Conservation (phyloP, 2,113 vertebrate genomes). For the Clinocottus analis region DNA sequence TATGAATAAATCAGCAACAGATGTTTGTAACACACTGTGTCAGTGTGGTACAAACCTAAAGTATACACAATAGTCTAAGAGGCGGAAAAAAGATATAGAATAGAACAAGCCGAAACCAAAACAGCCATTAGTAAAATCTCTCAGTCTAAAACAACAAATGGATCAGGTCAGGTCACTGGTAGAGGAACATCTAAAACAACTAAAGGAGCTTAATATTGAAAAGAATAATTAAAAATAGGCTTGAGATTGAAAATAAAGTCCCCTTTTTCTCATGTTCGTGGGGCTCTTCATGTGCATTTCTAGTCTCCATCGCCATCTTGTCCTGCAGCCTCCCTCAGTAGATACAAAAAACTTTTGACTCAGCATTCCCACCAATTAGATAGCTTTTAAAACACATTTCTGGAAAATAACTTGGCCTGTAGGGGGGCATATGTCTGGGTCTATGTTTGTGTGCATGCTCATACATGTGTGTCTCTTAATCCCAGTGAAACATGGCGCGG, state of each 20-base stretch:
- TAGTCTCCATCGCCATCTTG: constrained; percentile 14
- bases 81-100: constrained; percentile 33
- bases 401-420: constrained; percentile 63
- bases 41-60: constrained; percentile 6
- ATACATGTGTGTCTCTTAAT: constrained; percentile 8
- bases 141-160: constrained; percentile 52
- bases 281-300: constrained; percentile 23
- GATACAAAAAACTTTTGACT: constrained; percentile 19
- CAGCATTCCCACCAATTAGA: constrained; percentile 59
- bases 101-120: constrained; percentile 19
- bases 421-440: constrained; percentile 32
- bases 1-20: constrained; percentile 35
- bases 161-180: background rate
- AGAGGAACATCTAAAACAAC: background rate
- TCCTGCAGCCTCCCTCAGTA: constrained; percentile 22
- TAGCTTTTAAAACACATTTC: constrained; percentile 60
- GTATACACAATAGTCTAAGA: constrained; percentile 8
- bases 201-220: constrained; percentile 22
- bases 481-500: constrained; percentile 33
- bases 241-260: constrained; percentile 45
- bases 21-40: background rate
- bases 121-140: constrained; percentile 8
- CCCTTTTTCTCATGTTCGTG: constrained; percentile 41
- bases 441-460: constrained; percentile 18
- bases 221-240: constrained; percentile 24